Evolutionary conservation across 2,888 invertebrate species (phyloP).

Genomic region (Elmis aenea): DNA sequence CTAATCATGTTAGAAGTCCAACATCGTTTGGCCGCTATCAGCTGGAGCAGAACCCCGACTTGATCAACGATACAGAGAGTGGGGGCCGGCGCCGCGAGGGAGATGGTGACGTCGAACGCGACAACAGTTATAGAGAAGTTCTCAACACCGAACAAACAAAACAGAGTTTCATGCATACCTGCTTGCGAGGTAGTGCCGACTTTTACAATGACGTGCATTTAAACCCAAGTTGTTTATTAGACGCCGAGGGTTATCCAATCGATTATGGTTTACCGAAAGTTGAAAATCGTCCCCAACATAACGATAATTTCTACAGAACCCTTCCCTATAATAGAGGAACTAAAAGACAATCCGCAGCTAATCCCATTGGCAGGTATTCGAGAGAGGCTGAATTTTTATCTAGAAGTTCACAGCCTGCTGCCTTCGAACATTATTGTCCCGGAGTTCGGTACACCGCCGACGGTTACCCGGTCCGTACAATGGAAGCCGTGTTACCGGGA

Average conservation of each 20-base stretch:
- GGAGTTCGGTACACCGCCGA: slow-evolving; percentile 74
- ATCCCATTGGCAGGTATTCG: slow-evolving; percentile 54
- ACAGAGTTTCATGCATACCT: slow-evolving; percentile 32
- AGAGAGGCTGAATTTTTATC: slow-evolving; percentile 63
- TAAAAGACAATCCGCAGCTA: slow-evolving; percentile 48
- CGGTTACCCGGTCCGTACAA: slow-evolving; percentile 59
- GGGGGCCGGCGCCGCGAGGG: slow-evolving; percentile 46
- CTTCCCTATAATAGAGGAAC: slow-evolving; percentile 68
- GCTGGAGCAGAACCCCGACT: slow-evolving; percentile 69
- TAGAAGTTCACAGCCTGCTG: slow-evolving; percentile 44
- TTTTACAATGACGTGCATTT: slow-evolving; percentile 17
- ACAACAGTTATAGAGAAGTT: slow-evolving; percentile 31
- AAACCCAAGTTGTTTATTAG: slow-evolving; percentile 30
- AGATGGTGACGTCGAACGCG: slow-evolving; percentile 37
- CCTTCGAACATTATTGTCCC: slow-evolving; percentile 52
- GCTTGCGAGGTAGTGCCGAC: slow-evolving; percentile 11
- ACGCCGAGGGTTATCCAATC: slow-evolving; percentile 56
- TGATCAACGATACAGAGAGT: slow-evolving; percentile 72
- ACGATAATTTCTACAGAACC: slow-evolving; percentile 64
- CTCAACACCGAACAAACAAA: slow-evolving; percentile 22
- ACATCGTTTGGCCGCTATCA: slow-evolving; percentile 50
- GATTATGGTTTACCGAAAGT: slow-evolving; percentile 71
- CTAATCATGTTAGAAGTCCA: slow-evolving; percentile 52
- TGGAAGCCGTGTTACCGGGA: slow-evolving; percentile 19
- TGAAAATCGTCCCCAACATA: slow-evolving; percentile 52